A percentile compares a stretch with the other conserved stretches of the same genome.
phyloP scores from a whole-genome alignment of 2,888 invertebrate species.

The Nudaria mundana region DNA sequence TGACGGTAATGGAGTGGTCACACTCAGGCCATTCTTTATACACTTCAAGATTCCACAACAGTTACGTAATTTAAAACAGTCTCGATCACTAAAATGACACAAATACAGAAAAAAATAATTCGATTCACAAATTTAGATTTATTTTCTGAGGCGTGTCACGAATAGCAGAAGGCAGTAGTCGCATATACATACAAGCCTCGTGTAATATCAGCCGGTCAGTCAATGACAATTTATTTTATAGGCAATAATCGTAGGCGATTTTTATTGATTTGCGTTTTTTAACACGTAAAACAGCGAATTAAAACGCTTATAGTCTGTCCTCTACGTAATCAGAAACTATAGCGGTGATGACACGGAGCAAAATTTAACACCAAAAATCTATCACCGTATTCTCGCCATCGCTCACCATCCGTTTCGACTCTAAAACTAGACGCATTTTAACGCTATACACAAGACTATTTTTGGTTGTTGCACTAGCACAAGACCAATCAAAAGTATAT shows the following conservation, averaged over 20 bases:
- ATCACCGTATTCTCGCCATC: conserved; percentile 82
- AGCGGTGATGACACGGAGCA: conserved; percentile 78
- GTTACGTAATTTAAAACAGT: conserved; percentile 80
- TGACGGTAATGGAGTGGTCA: conserved; percentile 80
- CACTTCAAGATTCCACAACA: conserved; percentile 80
- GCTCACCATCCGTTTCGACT: conserved; percentile 80
- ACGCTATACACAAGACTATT: conserved; percentile 73
- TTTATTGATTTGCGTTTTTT: conserved; percentile 58
- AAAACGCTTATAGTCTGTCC: conserved; percentile 63
- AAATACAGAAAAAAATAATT: conserved; percentile 74
- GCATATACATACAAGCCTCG: conserved; percentile 82
- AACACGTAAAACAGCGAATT: conserved; percentile 67
- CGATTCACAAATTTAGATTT: conserved; percentile 78
- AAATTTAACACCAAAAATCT: conserved; percentile 82
- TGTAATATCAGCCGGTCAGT: conserved; percentile 82
- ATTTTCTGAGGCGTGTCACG: conserved; percentile 82
- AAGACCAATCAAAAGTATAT: conserved; percentile 67
- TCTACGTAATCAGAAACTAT: conserved; percentile 66
- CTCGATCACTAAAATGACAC: conserved; percentile 77
- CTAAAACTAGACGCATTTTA: conserved; percentile 80
- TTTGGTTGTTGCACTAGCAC: conserved; percentile 74
- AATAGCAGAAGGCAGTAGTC: conserved; percentile 80
- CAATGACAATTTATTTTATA: conserved; percentile 79
- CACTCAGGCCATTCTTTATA: conserved; percentile 80
- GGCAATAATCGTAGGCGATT: conserved; percentile 68